These are phyloP conservation scores for Mycteria americana DNA, from an alignment of 2,797 vertebrate genomes.

Conservation along the genomic window DNA sequence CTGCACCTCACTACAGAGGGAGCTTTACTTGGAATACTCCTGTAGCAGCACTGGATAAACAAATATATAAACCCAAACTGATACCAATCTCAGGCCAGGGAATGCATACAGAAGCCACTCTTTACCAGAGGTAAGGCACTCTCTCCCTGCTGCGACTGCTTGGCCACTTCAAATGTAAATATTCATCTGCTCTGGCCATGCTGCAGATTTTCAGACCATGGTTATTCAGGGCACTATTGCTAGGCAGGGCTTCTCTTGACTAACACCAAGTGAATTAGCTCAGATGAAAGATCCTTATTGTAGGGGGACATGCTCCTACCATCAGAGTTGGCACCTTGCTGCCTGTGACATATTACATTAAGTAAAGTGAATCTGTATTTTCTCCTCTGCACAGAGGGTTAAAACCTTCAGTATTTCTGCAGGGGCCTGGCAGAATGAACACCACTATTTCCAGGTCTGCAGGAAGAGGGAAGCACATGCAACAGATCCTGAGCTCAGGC, in stretches of 20 bases:
- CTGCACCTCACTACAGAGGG: not conserved
- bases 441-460: not conserved
- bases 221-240: not conserved
- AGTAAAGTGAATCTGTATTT: not conserved
- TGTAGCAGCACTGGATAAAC: not conserved
- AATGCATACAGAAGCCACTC: not conserved
- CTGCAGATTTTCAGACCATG: not conserved
- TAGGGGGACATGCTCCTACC: not conserved
- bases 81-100: not conserved
- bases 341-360: not conserved
- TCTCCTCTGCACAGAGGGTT: not conserved
- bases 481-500: not conserved
- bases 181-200: not conserved
- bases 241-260: not conserved
- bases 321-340: not conserved
- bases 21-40: not conserved
- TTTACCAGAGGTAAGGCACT: not conserved
- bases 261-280: not conserved
- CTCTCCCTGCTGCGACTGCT: not conserved
- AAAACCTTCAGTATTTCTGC: not conserved
- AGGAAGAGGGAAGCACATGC: not conserved
- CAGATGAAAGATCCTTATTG: not conserved
- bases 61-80: not conserved
- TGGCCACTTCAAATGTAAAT: not conserved
- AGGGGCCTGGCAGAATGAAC: not conserved